A percentile compares a stretch with the other conserved stretches of the same genome.
phyloP scores from a whole-genome alignment of 2,113 vertebrate species.

The Ellobius talpinus region DNA sequence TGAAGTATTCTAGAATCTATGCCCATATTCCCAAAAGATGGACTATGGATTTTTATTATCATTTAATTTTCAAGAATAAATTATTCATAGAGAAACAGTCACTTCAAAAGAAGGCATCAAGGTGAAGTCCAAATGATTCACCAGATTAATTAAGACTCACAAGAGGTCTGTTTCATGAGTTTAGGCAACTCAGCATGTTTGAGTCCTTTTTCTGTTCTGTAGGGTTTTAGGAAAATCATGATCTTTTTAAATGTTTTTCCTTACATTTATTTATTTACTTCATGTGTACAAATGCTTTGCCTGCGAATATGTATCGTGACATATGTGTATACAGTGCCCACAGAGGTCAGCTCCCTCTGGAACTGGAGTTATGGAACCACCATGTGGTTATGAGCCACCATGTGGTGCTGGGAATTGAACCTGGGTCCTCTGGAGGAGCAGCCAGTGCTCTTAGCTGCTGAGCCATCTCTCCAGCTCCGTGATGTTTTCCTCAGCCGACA shows the following conservation, averaged over 20 bases:
- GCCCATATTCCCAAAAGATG: too few relatives aligned
- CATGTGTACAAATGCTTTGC: neutral
- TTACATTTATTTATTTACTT: neutral
- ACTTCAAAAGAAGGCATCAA: neutral
- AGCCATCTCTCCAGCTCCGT: neutral
- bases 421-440: neutral
- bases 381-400: neutral
- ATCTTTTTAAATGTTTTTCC: neutral
- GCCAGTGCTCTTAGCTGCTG: neutral
- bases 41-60: too few relatives aligned
- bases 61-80: conserved; percentile 24
- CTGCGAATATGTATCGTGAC: neutral
- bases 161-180: neutral
- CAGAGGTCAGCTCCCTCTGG: neutral
- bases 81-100: neutral
- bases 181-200: neutral
- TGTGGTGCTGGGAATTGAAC: neutral
- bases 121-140: neutral
- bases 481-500: neutral
- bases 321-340: neutral
- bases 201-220: neutral
- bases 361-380: neutral
- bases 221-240: conserved; percentile 39
- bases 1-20: too few relatives aligned
- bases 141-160: conserved; percentile 32